Evolutionary conservation across 2,888 invertebrate species (phyloP).

Genomic region (Abrostola triplasia): DNA sequence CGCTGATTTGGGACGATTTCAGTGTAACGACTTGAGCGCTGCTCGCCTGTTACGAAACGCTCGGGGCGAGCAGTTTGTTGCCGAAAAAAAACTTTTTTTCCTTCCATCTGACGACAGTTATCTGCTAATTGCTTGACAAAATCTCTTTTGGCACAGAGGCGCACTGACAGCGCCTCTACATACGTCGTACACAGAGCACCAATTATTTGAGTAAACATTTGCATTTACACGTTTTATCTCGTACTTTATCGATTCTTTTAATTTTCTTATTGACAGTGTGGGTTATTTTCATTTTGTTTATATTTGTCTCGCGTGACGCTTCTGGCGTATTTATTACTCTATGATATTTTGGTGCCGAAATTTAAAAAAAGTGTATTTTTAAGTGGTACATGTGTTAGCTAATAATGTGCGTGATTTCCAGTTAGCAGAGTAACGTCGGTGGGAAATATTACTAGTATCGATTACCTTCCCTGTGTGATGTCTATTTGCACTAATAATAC

Average conservation of each 20-base stretch:
- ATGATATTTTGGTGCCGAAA: slow-evolving; percentile 66
- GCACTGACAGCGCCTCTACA: slow-evolving; percentile 63
- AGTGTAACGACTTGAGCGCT: slow-evolving; percentile 72
- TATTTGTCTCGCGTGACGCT: slow-evolving; percentile 30
- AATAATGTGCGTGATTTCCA: slow-evolving; percentile 78
- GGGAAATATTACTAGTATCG: slow-evolving; percentile 80
- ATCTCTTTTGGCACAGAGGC: slow-evolving; percentile 76
- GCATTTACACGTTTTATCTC: slow-evolving; percentile 64
- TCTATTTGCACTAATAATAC: slow-evolving; percentile 75
- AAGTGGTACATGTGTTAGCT: slow-evolving; percentile 65
- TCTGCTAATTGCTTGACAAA: slow-evolving; percentile 80
- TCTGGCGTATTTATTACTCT: slow-evolving; percentile 58
- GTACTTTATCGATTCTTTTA: slow-evolving; percentile 62
- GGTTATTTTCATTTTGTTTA: slow-evolving; percentile 50
- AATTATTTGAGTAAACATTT: slow-evolving; percentile 75
- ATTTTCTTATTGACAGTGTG: slow-evolving; percentile 59
- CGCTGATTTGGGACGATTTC: slow-evolving; percentile 76
- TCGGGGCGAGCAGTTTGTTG: slow-evolving; percentile 73
- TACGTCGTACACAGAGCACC: slow-evolving; percentile 57
- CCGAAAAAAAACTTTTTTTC: slow-evolving; percentile 74
- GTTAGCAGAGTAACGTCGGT: slow-evolving; percentile 75
- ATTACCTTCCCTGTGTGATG: slow-evolving; percentile 84
- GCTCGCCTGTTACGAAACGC: slow-evolving; percentile 78
- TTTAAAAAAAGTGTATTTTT: slow-evolving; percentile 61
- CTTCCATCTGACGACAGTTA: slow-evolving; percentile 75